Base-by-base conservation (phyloP, 2,113 vertebrate species). In the Dromaius novaehollandiae region DNA sequence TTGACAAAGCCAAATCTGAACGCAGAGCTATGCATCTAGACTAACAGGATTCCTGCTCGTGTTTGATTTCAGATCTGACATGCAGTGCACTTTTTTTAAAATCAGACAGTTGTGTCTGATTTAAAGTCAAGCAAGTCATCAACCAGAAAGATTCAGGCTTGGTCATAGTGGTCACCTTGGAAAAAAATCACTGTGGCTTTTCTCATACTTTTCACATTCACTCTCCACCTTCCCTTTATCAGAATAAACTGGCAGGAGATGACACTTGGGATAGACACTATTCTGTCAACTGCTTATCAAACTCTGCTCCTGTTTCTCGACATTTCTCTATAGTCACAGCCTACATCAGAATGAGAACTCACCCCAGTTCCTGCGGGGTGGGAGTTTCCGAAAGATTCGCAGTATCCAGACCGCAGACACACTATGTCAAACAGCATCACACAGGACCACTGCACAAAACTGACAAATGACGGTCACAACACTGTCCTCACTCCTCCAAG, bases 291-390 rank as follows among this genome's bases (percentile, higher is more conserved):
- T 0, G 1, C 28, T 70, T 53, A 86, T 82, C 32, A 21, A 70
- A 65, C 38, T 46, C 63, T 58, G 53, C 4, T 13, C 13, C 60
- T 50, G 6, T 32, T 61, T 74, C 79, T 82, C 40, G 60, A n/a
- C 36, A 30, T 63, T 80, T 32, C n/a, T 56, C 55, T 4, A 0
- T 40, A 58, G 36, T 30, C 16, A 16, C n/a, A 30, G 50, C 58
- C 73, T 44, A 13, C 21, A 26, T 46, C 82, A 63, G 63, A 32
- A 74, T 30, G 48, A 82, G 61, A 6, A 74, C 13, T 74, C 2
- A 0, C 3, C 16, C 44, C 16, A 25, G 21, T 15, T 34, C 26
- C 61, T 40, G 81, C 3, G 17, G 14, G 3, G 10, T 2, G 1
- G 38, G 36, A 38, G 46, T 18, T 32, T 48, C 17, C 76, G 25